Percentiles rank a stretch among this genome's conserved stretches.
These are phyloP conservation scores for Brienomyrus longianalis DNA, from an alignment of 2,113 vertebrate genomes.

Conservation along the genomic window DNA sequence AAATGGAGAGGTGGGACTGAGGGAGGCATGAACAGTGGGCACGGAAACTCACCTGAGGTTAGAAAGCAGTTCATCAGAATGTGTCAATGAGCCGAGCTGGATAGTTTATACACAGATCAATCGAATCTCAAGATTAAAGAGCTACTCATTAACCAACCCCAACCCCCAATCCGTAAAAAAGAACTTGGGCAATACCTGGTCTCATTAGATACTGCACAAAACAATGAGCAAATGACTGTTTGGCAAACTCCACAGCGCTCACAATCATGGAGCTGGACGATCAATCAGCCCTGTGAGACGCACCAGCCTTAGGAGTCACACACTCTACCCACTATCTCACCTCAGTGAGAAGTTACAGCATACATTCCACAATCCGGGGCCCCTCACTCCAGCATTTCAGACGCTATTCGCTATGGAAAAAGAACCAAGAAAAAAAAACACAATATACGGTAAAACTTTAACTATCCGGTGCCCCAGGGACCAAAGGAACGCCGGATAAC, in stretches of 20 bases:
- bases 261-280: not conserved
- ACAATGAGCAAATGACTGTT: not conserved
- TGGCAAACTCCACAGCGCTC: not conserved
- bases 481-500: not conserved
- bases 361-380: not conserved
- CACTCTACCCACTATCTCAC: not conserved
- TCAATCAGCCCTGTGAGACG: not conserved
- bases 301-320: not conserved
- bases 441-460: not conserved
- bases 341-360: not conserved
- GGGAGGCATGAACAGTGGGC: not conserved
- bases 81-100: not conserved
- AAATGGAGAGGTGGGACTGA: not conserved
- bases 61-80: not conserved
- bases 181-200: not conserved
- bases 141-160: not conserved
- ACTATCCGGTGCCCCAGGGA: not conserved
- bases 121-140: not conserved
- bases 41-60: not conserved
- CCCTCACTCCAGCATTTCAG: not conserved
- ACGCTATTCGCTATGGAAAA: not conserved
- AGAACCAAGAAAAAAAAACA: not conserved
- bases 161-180: not conserved
- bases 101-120: not conserved
- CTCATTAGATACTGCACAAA: not conserved